phyloP scores from a whole-genome alignment of 2,888 invertebrate species.

The Synanthedon myopaeformis region DNA sequence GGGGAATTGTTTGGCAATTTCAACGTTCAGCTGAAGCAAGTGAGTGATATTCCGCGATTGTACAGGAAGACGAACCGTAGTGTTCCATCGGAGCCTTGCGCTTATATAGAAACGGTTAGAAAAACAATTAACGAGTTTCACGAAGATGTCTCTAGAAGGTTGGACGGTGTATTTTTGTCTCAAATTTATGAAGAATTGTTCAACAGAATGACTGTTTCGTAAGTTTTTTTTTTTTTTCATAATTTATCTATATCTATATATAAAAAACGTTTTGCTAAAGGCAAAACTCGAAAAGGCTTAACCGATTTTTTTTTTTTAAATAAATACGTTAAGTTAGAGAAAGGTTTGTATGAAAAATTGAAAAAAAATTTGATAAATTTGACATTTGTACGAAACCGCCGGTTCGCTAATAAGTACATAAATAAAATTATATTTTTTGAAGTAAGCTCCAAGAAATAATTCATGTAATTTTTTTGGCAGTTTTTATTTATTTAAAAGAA shows the following conservation, averaged over 20 bases:
- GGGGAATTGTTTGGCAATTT: conserved; percentile 52
- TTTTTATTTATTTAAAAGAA: no score
- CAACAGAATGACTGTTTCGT: conserved; percentile 68
- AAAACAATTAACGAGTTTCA: conserved; percentile 73
- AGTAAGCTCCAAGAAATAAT: no score
- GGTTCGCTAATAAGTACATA: no score
- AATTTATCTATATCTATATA: neutral
- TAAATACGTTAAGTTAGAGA: no score
- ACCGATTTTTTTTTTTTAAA: no score
- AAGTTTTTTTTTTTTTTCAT: conserved; percentile 37
- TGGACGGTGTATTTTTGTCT: conserved; percentile 40
- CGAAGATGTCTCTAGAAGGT: conserved; percentile 43
- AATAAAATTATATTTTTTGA: no score
- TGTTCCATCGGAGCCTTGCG: conserved; percentile 82
- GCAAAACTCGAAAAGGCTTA: neutral
- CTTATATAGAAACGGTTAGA: conserved; percentile 79
- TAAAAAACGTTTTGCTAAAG: neutral
- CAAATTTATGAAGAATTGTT: conserved; percentile 49
- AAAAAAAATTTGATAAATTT: no score
- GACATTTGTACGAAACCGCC: no score
- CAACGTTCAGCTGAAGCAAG: conserved; percentile 78
- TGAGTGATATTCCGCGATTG: conserved; percentile 92
- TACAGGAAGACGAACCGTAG: conserved; percentile 93
- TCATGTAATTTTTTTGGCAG: no score
- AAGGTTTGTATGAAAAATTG: no score